Evolutionary conservation across 2,888 invertebrate genomes (phyloP).

Genomic region (Phengaris alcon): DNA sequence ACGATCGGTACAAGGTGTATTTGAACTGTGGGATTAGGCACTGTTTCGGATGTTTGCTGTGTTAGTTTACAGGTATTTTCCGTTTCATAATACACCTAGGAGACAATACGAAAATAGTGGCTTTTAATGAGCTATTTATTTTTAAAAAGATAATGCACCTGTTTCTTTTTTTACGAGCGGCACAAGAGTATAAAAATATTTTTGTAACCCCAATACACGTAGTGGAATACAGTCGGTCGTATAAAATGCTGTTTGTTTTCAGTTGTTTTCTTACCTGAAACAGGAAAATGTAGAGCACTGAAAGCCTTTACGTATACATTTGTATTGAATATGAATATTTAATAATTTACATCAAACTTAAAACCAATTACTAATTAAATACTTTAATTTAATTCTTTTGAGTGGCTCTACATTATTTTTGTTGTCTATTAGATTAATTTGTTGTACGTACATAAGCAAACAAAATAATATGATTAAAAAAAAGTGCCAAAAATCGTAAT

Average conservation of each 20-base stretch:
- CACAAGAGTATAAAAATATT: not conserved
- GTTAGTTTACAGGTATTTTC: slow-evolving; percentile 36
- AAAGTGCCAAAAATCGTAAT: too few relatives aligned
- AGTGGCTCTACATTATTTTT: not conserved
- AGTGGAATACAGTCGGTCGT: not conserved
- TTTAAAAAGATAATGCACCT: slow-evolving; percentile 5
- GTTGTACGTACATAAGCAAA: too few relatives aligned
- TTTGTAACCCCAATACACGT: not conserved
- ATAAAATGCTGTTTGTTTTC: not conserved
- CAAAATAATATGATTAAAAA: too few relatives aligned
- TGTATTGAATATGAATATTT: not conserved
- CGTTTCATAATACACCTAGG: not conserved
- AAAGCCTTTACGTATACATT: not conserved
- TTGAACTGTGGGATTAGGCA: slow-evolving; percentile 51
- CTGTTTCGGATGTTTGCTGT: slow-evolving; percentile 59
- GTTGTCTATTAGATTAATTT: not conserved
- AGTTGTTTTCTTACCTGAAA: not conserved
- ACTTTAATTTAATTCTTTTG: not conserved
- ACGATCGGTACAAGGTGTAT: slow-evolving; percentile 42
- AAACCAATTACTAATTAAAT: too few relatives aligned
- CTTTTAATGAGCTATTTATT: slow-evolving; percentile 7
- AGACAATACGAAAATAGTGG: slow-evolving; percentile 1
- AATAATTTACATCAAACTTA: not conserved
- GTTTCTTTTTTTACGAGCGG: not conserved
- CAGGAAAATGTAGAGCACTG: not conserved